Evolutionary conservation across 2,113 vertebrate genomes (phyloP), one percentile per base, ranked within the genome.

Genomic region (Protobothrops flavoviridis): DNA sequence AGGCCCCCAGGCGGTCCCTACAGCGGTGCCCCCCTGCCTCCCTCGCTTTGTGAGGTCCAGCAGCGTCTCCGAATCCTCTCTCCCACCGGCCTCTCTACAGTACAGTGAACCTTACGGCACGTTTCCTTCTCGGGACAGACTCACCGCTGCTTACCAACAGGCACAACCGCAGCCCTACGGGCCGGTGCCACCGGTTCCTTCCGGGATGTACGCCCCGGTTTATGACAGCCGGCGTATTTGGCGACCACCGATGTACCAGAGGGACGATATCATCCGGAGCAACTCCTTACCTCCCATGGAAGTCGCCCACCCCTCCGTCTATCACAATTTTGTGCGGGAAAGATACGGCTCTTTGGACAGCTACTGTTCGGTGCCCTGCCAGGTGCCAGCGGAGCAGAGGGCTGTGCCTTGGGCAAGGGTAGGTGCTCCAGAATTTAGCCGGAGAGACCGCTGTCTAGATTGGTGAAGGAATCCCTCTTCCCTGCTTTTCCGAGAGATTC

Each of bases 221-320:
- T 99, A 99, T 0, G 99, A 99, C 98, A 99, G 99, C 97, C 98
- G 98, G 96, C 98, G 99, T 95, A 98, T 99, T 93, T 99, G 99
- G 99, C 98, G 99, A 94, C 99, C 99, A 12, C 98, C 99, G 97
- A 98, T 99, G 97, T 99, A 99, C 97, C 99, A 99, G 96, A 97
- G 99, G 92, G 99, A 99, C 94, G 99, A 99, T 50, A 98, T 99
- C 92, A 97, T 98, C 92, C 97, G 99, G 97, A 99, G 99, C 96
- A 99, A 99, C 97, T 99, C 99, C 26, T 98, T 99, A 96, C 99
- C 99, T 97, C 99, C 98, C 90, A 98, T 98, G 98, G 99, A 99
- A 94, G 98, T 99, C 95, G 97, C 99, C 97, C 99, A 99, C 94
- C 99, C 99, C 29, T 98, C 99, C 89, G 98, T 99, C 94, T 99